These are phyloP conservation scores for Drosophila stalkeri DNA, from an alignment of 2,888 invertebrate species.

Conservation along the genomic window DNA sequence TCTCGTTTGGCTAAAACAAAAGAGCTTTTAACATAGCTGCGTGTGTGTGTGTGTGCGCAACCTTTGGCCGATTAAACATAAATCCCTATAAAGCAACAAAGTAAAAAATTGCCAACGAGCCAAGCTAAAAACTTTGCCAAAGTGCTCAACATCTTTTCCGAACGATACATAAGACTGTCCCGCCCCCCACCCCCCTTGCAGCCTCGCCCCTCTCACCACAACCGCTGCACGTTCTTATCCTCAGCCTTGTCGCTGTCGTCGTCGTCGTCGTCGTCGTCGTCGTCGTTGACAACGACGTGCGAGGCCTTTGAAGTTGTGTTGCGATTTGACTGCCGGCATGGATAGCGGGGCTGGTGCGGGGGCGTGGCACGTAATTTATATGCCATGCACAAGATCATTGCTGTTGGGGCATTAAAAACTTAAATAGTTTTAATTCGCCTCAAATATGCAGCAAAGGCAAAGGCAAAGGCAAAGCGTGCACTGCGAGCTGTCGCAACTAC, in stretches of 20 bases:
- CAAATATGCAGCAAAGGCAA: constrained; percentile 61
- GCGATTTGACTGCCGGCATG: constrained; percentile 12
- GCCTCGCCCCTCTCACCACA: not conserved
- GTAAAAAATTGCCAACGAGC: constrained; percentile 79
- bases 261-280: constrained; percentile 39
- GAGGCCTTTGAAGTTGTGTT: constrained; percentile 68
- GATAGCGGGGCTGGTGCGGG: not conserved
- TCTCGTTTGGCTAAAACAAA: constrained; percentile 52
- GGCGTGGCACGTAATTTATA: constrained; percentile 67
- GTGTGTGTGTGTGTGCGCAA: constrained; percentile 60
- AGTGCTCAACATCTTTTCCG: constrained; percentile 68
- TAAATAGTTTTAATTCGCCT: constrained; percentile 79
- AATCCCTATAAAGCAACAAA: constrained; percentile 79
- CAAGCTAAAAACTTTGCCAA: constrained; percentile 76
- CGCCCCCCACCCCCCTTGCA: not conserved
- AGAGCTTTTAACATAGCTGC: constrained; percentile 65
- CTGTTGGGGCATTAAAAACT: constrained; percentile 79
- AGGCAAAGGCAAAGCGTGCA: not conserved
- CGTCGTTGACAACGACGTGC: constrained; percentile 62
- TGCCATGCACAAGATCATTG: constrained; percentile 77
- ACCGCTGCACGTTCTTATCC: constrained; percentile 51
- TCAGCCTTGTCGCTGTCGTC: constrained; percentile 41
- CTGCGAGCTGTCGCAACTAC: too few species aligned
- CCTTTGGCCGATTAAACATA: constrained; percentile 81
- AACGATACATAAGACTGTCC: not conserved